phyloP scores from a whole-genome alignment of 2,797 vertebrate genomes.

The Pogonophryne albipinna region DNA sequence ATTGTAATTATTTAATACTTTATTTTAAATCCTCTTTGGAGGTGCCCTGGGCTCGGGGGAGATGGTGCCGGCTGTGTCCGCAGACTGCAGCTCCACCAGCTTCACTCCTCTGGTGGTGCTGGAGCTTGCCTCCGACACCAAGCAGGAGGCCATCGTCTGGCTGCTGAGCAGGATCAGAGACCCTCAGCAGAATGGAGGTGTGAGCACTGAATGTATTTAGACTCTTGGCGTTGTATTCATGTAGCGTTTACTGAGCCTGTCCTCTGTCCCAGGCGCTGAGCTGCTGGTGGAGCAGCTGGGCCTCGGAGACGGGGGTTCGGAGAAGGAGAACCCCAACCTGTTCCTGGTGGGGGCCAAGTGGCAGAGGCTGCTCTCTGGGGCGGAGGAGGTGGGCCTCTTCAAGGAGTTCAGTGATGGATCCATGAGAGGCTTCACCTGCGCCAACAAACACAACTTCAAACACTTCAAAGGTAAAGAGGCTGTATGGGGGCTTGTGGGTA shows the following conservation, averaged over 20 bases:
- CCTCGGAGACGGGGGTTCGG: conserved; percentile 69
- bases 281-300: conserved; percentile 89
- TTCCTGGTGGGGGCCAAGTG: conserved; percentile 90
- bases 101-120: conserved; percentile 92
- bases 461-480: conserved; percentile 86
- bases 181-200: conserved; percentile 91
- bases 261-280: conserved; percentile 86
- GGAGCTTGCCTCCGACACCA: conserved; percentile 89
- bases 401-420: conserved; percentile 92
- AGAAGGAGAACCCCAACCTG: conserved; percentile 87
- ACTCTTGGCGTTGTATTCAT: accelerated
- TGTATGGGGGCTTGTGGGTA: too few species aligned
- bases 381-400: conserved; percentile 92
- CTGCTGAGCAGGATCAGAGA: conserved; percentile 89
- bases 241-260: neutral
- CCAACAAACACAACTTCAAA: conserved; percentile 90
- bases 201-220: neutral
- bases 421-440: conserved; percentile 92
- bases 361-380: conserved; percentile 90
- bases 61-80: conserved; percentile 62
- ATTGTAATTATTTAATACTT: neutral
- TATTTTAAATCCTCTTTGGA: neutral
- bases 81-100: conserved; percentile 69
- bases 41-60: conserved; percentile 47
- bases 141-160: conserved; percentile 91